A percentile compares a stretch with the other conserved stretches of the same genome.
phyloP scores from a whole-genome alignment of 2,797 vertebrate species.

The Eulemur coronatus region DNA sequence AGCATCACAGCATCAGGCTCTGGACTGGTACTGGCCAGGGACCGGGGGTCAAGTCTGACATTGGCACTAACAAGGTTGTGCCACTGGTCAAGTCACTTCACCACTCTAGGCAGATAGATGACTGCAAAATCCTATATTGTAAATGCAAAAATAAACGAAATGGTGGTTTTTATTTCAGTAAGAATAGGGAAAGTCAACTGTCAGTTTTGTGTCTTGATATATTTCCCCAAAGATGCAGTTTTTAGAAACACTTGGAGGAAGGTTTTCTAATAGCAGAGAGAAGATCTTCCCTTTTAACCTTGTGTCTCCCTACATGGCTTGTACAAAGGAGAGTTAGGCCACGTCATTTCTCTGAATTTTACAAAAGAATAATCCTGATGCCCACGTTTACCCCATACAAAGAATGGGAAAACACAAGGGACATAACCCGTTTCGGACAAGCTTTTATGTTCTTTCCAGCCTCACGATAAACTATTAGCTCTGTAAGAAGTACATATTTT shows the following conservation, averaged over 20 bases:
- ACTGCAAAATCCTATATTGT: neutral
- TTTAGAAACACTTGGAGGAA: neutral
- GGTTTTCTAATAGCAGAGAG: neutral
- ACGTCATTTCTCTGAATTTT: neutral
- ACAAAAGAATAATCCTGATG: conserved; percentile 33
- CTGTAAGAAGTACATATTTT: conserved; percentile 70
- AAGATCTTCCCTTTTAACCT: neutral
- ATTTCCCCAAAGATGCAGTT: neutral
- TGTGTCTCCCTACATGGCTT: neutral
- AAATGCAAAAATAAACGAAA: neutral
- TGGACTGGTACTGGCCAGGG: neutral
- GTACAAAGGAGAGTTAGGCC: neutral
- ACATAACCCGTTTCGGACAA: conserved; percentile 16
- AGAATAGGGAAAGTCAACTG: neutral
- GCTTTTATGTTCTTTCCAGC: neutral
- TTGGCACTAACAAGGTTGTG: neutral
- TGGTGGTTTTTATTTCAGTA: neutral
- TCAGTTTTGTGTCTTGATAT: neutral
- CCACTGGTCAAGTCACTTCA: neutral
- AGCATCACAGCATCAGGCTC: neutral
- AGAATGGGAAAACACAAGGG: neutral
- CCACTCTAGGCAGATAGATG: neutral
- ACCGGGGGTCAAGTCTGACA: neutral
- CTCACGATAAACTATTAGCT: conserved; percentile 22
- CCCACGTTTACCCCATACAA: neutral